phyloP scores from a whole-genome alignment of 92 coral and sea anemone genomes.

The Porites evermanni region DNA sequence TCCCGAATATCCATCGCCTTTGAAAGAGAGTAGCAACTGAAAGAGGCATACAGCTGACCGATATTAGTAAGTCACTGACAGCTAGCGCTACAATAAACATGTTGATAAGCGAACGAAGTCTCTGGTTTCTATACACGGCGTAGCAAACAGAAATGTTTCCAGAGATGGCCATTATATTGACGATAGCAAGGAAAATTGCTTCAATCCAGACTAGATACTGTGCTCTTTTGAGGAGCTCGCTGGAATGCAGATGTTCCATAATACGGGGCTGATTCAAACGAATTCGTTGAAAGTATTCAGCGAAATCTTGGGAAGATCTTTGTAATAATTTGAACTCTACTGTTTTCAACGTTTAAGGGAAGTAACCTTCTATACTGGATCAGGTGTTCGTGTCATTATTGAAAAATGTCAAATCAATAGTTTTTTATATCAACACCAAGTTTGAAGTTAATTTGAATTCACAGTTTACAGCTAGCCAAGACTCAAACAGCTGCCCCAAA shows the following conservation, averaged over 20 bases:
- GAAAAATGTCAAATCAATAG: too few relatives aligned
- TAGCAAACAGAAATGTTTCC: conserved; percentile 75
- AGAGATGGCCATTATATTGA: conserved; percentile 40
- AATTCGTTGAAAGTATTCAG: too few relatives aligned
- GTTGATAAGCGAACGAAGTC: conserved; percentile 64
- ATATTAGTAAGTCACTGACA: conserved; percentile 68
- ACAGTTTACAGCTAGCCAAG: too few relatives aligned
- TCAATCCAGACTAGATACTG: conserved; percentile 18
- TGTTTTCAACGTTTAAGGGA: too few relatives aligned
- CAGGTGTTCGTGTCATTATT: too few relatives aligned
- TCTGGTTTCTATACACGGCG: conserved; percentile 63
- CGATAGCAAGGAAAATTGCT: conserved; percentile 37
- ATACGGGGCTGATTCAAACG: too few relatives aligned
- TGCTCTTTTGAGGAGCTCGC: conserved; percentile 15
- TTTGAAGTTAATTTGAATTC: too few relatives aligned
- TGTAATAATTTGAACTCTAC: too few relatives aligned
- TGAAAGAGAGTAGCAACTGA: conserved; percentile 54
- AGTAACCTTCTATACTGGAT: too few relatives aligned
- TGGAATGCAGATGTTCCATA: conserved; percentile 12
- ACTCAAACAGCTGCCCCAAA: too few relatives aligned
- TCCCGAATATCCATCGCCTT: conserved; percentile 52
- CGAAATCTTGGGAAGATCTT: too few relatives aligned
- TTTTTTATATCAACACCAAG: too few relatives aligned
- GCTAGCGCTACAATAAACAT: conserved; percentile 73
- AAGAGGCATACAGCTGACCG: conserved; percentile 71